Evolutionary conservation across 1,140 invertebrate species (phyloP).

Genomic region (Venustaconcha ellipsiformis): DNA sequence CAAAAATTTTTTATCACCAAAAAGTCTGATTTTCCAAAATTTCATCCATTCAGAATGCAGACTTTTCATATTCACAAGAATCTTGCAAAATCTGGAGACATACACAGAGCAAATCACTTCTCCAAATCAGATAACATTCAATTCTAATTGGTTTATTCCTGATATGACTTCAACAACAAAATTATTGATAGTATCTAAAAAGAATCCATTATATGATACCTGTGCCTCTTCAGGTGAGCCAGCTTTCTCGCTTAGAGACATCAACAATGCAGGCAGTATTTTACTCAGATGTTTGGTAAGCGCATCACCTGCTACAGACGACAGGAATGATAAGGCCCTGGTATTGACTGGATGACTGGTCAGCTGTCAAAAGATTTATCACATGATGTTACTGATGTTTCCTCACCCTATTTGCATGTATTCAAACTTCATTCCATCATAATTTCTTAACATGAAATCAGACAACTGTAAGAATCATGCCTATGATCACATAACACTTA

Average conservation of each 20-base stretch:
- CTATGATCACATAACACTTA: no score
- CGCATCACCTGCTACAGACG: slow-evolving; percentile 92
- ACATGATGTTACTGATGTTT: no score
- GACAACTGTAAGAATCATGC: background rate
- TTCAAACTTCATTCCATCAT: background rate
- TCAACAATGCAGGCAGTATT: slow-evolving; percentile 90
- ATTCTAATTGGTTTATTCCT: background rate
- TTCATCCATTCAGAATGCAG: background rate
- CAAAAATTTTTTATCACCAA: no score
- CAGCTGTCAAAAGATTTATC: slow-evolving; percentile 72
- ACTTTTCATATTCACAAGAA: background rate
- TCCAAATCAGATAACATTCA: background rate
- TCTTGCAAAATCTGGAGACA: background rate
- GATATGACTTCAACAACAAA: background rate
- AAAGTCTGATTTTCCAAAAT: no score
- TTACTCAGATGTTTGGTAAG: slow-evolving; percentile 91
- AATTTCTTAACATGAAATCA: background rate
- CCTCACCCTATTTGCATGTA: no score
- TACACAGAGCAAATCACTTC: background rate
- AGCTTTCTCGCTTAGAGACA: slow-evolving; percentile 77
- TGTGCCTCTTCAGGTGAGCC: slow-evolving; percentile 71
- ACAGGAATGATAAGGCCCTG: slow-evolving; percentile 90
- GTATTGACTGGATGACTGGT: slow-evolving; percentile 89
- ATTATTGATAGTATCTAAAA: background rate
- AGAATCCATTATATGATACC: slow-evolving; percentile 34